phyloP scores from a whole-genome alignment of 2,797 vertebrate species.

The Acanthurus tractus region DNA sequence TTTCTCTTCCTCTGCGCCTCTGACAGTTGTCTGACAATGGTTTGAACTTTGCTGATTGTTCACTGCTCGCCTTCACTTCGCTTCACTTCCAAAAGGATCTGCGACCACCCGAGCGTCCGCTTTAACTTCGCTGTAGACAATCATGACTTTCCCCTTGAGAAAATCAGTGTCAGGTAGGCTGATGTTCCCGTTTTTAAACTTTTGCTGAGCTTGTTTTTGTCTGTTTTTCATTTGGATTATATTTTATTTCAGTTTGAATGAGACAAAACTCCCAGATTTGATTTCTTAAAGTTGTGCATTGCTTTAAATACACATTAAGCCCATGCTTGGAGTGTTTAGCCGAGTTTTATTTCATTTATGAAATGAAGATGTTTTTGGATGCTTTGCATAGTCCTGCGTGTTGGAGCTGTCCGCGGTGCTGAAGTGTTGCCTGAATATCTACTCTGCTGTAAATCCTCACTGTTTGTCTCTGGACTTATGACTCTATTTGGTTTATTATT shows the following conservation, averaged over 20 bases:
- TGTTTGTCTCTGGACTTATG: not conserved
- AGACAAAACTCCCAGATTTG: not conserved
- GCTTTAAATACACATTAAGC: not conserved
- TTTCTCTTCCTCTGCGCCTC: slow-evolving; percentile 88
- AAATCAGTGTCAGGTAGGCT: slow-evolving; percentile 97
- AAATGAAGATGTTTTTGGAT: not conserved
- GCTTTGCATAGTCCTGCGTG: not conserved
- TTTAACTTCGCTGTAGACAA: slow-evolving; percentile 68
- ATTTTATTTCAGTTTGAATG: not conserved
- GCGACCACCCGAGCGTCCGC: slow-evolving; percentile 29
- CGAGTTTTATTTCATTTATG: not conserved
- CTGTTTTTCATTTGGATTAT: not conserved
- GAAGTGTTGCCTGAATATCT: slow-evolving; percentile 49
- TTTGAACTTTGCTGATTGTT: slow-evolving; percentile 93
- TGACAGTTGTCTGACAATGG: slow-evolving; percentile 93
- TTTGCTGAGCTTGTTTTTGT: not conserved
- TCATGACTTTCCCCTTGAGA: slow-evolving; percentile 94
- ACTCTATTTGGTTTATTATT: not conserved
- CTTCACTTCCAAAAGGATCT: slow-evolving; percentile 52
- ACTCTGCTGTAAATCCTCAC: no score
- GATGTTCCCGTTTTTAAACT: not conserved
- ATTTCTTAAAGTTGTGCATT: not conserved
- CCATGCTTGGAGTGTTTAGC: not conserved
- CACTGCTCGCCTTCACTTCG: slow-evolving; percentile 69
- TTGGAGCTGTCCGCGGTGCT: slow-evolving; percentile 84